These are phyloP conservation scores for Hippocampus zosterae DNA, from an alignment of 2,113 vertebrate species.

Conservation along the genomic window DNA sequence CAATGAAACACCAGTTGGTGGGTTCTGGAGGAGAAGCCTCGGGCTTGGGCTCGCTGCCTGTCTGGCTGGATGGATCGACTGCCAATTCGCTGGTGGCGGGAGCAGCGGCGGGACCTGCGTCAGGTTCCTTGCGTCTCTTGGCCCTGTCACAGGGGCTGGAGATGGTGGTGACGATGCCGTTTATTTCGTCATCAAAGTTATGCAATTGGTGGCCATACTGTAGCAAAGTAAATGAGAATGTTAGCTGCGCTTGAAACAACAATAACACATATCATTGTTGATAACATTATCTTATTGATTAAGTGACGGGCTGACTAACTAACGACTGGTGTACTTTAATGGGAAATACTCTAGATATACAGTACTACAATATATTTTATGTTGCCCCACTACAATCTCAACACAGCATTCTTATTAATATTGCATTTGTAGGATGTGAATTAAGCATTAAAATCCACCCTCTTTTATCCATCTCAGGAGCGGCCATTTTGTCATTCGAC, in stretches of 20 bases:
- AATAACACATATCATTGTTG: too few species aligned
- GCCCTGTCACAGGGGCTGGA: conserved; percentile 57
- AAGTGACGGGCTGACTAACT: background rate
- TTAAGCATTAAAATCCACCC: too few species aligned
- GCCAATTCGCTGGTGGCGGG: conserved; percentile 45
- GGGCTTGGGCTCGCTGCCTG: conserved; percentile 55
- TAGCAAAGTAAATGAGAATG: background rate
- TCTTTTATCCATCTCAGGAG: too few species aligned
- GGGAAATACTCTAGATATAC: too few species aligned
- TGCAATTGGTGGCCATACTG: conserved; percentile 72
- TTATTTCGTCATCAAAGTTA: conserved; percentile 77
- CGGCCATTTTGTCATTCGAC: too few species aligned
- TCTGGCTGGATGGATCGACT: conserved; percentile 61
- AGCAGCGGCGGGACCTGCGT: conserved; percentile 13
- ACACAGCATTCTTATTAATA: too few species aligned
- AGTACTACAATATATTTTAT: too few species aligned
- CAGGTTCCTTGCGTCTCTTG: conserved; percentile 65
- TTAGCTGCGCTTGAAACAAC: background rate
- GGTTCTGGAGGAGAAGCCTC: conserved; percentile 58
- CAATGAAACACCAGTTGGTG: conserved; percentile 56
- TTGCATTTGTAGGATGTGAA: too few species aligned
- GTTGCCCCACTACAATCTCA: too few species aligned
- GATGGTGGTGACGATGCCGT: conserved; percentile 77
- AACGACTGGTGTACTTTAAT: too few species aligned
- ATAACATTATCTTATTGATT: background rate